Conservation (phyloP, 1,140 invertebrate genomes). For the Harlomillsia oculata region DNA sequence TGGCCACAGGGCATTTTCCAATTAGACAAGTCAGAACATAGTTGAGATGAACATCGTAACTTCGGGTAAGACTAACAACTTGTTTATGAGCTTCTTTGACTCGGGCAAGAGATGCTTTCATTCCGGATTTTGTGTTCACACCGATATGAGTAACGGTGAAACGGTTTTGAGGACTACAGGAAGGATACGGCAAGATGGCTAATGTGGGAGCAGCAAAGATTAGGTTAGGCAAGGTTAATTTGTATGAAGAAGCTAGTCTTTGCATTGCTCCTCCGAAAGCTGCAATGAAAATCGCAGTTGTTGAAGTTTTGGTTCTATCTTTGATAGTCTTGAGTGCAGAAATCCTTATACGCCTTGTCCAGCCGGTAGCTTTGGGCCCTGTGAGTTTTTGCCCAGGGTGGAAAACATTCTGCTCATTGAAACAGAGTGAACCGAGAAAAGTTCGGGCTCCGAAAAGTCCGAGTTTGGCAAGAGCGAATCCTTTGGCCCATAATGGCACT, state of each 20-base stretch:
- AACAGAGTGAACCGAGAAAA: constrained; percentile 5
- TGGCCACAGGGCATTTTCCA: neutral
- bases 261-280: constrained; percentile 17
- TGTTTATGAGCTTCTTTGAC: constrained; percentile 10
- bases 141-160: constrained; percentile 24
- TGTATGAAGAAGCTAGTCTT: constrained; percentile 13
- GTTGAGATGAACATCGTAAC: constrained; percentile 12
- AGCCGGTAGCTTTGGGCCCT: constrained; percentile 25
- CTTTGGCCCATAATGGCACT: neutral
- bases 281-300: constrained; percentile 22
- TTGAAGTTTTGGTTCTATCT: constrained; percentile 17
- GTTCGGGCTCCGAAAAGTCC: constrained; percentile 2
- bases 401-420: constrained; percentile 23
- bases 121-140: constrained; percentile 9
- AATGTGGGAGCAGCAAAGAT: constrained; percentile 23
- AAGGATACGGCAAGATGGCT: constrained; percentile 27
- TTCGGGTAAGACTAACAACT: neutral
- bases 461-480: constrained; percentile 1
- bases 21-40: constrained; percentile 13
- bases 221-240: constrained; percentile 1
- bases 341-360: constrained; percentile 21
- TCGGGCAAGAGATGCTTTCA: constrained; percentile 10
- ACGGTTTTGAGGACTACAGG: constrained; percentile 20
- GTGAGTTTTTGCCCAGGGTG: constrained; percentile 20
- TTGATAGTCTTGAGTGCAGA: constrained; percentile 21